Conservation (phyloP, 2,113 vertebrate species). For the Nothoprocta pentlandii region DNA sequence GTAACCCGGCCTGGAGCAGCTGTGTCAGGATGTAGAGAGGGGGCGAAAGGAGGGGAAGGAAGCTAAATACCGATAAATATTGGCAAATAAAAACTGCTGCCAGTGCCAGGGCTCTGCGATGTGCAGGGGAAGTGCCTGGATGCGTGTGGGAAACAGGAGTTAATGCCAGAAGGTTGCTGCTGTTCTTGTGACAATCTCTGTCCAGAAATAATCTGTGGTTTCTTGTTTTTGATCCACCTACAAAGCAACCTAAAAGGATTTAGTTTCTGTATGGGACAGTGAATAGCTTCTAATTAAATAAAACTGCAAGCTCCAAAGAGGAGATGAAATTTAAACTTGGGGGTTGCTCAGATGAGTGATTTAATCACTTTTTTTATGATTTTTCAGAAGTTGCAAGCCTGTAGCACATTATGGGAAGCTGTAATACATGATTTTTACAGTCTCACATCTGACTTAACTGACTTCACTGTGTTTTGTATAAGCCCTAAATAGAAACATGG, state of each 20-base stretch:
- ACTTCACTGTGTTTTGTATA: rapidly evolving
- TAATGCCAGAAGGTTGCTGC: rapidly evolving
- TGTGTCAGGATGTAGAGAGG: too few relatives aligned
- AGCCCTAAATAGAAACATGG: background rate
- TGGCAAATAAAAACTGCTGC: too few relatives aligned
- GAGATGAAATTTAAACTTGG: background rate
- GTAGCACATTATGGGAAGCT: background rate
- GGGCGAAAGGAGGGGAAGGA: too few relatives aligned
- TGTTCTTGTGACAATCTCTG: background rate
- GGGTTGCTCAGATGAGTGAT: background rate
- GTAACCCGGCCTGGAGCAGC: too few relatives aligned
- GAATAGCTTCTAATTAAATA: background rate
- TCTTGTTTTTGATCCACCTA: background rate
- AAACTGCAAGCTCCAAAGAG: background rate
- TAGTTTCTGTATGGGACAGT: rapidly evolving
- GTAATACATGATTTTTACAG: background rate
- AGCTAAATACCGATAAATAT: too few relatives aligned
- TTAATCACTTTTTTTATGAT: background rate
- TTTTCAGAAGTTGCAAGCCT: background rate
- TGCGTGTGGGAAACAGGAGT: too few relatives aligned
- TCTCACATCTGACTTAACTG: background rate
- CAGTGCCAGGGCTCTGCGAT: background rate
- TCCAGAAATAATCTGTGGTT: background rate
- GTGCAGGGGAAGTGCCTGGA: rapidly evolving
- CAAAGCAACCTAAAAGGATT: background rate